phyloP scores from a whole-genome alignment of 2,797 vertebrate genomes.

The Perodicticus potto region DNA sequence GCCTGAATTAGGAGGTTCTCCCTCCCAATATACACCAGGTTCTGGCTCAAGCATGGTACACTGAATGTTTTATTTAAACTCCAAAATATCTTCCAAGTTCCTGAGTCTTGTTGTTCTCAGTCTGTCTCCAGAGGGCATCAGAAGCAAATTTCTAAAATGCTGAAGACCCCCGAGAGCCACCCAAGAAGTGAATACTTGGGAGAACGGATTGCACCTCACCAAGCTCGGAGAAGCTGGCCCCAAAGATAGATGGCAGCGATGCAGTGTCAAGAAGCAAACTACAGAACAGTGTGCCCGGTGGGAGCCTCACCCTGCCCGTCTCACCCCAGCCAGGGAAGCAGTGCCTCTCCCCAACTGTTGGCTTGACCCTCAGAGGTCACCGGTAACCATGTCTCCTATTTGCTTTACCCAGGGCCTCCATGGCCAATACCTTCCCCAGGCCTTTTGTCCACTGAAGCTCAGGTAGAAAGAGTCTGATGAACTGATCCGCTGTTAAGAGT shows the following conservation, averaged over 20 bases:
- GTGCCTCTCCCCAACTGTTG: neutral
- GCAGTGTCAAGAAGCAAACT: neutral
- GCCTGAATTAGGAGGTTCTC: neutral
- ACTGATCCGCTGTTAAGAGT: neutral
- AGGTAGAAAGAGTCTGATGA: neutral
- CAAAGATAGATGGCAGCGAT: neutral
- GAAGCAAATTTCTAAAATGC: neutral
- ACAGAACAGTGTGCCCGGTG: neutral
- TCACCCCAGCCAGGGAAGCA: neutral
- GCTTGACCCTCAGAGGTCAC: neutral
- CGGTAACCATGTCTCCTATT: neutral
- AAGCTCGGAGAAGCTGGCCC: neutral
- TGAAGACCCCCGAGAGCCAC: neutral
- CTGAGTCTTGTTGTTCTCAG: neutral
- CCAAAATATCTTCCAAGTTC: neutral
- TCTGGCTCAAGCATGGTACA: neutral
- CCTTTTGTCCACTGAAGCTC: neutral
- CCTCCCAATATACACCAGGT: fast-evolving
- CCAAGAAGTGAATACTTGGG: too few species aligned
- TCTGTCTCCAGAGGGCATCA: neutral
- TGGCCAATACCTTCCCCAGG: neutral
- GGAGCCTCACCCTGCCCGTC: neutral
- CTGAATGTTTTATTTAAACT: neutral
- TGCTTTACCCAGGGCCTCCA: neutral
- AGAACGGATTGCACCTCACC: too few species aligned